Base-by-base conservation (phyloP, 2,888 invertebrate genomes). In the Nesidiocoris tenuis region DNA sequence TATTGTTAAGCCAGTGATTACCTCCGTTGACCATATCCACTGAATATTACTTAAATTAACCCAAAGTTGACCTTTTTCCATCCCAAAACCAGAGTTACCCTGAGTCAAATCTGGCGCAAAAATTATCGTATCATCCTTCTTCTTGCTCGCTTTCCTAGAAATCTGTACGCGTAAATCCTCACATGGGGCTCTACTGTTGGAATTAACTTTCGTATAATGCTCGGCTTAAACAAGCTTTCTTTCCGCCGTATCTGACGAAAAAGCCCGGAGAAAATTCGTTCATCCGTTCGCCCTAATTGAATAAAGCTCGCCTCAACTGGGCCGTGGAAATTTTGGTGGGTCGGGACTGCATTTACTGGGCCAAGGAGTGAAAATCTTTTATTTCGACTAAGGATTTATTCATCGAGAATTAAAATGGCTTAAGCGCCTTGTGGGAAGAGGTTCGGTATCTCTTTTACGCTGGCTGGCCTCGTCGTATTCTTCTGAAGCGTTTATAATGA, bases 331-430 rank as follows among this genome's bases (percentile, higher is more conserved):
- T 39, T 39, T 19, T 7, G 12, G 12, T 5, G 63, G 16, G 63
- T 16, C 21, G 3, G 39, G 39, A 39, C 39, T 39, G 39, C 12
- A 7, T 39, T 39, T 39, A 39, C 39, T 39, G 39, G 12, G 12
- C 5, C 39, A 17, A 18, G 59, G 59, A 18, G 5, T 2, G 59
- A 59, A 59, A 59, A 59, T 63, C 63, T 63, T 19, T 39, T 39
- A 39, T 12, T 39, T 39, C 39, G 12, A 12, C 59, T 7, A 21
- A 17, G 21, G 63, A 63, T 63, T 63, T 63, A 63, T 63, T 63
- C 63, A 63, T 63, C 63, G 19, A 12, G 63, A 17, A 63, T 63
- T 63, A 63, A 19, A 63, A 63, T 63, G 12, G 63, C 63, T 63
- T 19, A 63, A 63, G 22, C 39, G 39, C 39, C 39, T n/a, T n/a